These are phyloP conservation scores for Carpatolechia fugitivella DNA, from an alignment of 2,888 invertebrate genomes.

Conservation along the genomic window DNA sequence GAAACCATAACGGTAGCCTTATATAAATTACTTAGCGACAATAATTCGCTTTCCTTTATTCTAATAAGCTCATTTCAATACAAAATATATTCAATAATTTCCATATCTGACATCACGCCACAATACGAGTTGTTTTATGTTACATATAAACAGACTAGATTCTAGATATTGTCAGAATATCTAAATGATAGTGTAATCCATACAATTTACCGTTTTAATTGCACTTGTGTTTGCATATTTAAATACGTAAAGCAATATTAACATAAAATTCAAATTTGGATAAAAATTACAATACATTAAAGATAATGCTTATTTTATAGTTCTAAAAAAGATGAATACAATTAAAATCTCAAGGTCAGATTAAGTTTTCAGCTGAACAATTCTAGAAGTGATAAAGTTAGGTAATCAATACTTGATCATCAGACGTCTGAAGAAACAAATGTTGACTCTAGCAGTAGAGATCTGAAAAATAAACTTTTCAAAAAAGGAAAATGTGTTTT, in stretches of 20 bases:
- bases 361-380: too few relatives aligned
- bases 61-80: not conserved
- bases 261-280: slow-evolving; percentile 28
- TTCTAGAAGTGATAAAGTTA: too few relatives aligned
- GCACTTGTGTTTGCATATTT: not conserved
- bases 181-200: not conserved
- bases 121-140: not conserved
- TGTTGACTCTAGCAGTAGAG: too few relatives aligned
- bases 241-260: slow-evolving; percentile 25
- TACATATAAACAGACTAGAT: not conserved
- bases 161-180: not conserved
- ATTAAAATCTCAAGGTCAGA: too few relatives aligned
- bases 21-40: not conserved
- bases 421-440: too few relatives aligned
- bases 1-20: not conserved
- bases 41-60: not conserved
- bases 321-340: too few relatives aligned
- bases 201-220: slow-evolving; percentile 6
- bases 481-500: too few relatives aligned
- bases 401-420: too few relatives aligned
- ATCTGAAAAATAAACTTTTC: too few relatives aligned
- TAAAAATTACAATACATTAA: not conserved
- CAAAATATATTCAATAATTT: not conserved
- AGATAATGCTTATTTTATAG: too few relatives aligned
- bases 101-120: not conserved